These are phyloP conservation scores for Neodiprion virginianus DNA, from an alignment of 1,140 invertebrate genomes.

Conservation along the genomic window DNA sequence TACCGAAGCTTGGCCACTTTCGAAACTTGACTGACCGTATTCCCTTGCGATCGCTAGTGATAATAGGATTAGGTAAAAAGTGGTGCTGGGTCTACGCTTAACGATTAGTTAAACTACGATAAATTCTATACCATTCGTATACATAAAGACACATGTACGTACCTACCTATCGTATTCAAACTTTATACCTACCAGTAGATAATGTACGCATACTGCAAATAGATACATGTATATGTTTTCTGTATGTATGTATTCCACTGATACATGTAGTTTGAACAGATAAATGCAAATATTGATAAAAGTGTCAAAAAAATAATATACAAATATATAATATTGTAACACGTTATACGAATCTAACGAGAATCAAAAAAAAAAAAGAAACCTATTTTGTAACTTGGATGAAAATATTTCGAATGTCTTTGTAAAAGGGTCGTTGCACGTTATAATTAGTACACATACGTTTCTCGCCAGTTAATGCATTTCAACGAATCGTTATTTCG, in stretches of 20 bases:
- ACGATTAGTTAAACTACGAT: constrained; percentile 21
- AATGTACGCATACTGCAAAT: background rate
- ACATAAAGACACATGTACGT: background rate
- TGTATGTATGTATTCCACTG: background rate
- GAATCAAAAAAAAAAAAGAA: background rate
- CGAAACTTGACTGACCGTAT: background rate
- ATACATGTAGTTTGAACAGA: background rate
- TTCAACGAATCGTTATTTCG: background rate
- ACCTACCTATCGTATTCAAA: background rate
- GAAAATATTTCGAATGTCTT: constrained; percentile 2
- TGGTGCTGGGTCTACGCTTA: constrained; percentile 59
- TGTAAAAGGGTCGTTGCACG: background rate
- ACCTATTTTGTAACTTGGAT: background rate
- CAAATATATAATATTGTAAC: background rate
- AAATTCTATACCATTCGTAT: background rate
- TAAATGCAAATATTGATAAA: background rate
- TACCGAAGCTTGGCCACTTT: background rate
- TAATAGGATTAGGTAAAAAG: constrained; percentile 39
- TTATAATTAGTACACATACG: background rate
- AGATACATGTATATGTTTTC: background rate
- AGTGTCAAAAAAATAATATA: background rate
- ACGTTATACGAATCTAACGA: background rate
- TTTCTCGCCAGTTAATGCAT: background rate
- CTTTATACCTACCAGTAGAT: background rate
- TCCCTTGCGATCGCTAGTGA: constrained; percentile 27